These are phyloP conservation scores for Drosophila borborema DNA, from an alignment of 2,888 invertebrate species.

Conservation along the genomic window DNA sequence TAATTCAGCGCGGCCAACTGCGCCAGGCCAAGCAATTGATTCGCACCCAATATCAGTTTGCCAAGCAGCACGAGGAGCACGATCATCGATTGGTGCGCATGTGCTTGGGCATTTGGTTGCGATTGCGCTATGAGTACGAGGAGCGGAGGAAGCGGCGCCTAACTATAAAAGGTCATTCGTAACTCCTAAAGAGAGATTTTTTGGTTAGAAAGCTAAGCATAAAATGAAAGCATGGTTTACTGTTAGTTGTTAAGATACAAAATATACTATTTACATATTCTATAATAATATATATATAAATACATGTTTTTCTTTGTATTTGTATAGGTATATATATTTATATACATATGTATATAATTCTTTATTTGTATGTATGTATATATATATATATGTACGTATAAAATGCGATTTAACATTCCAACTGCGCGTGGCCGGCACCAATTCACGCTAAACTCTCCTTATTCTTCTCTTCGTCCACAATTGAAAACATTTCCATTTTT, in stretches of 20 bases:
- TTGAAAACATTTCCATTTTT: constrained; percentile 33
- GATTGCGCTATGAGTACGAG: constrained; percentile 87
- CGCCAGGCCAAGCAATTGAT: constrained; percentile 88
- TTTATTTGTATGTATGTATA: constrained; percentile 31
- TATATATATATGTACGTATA: constrained; percentile 39
- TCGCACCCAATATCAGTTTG: constrained; percentile 86
- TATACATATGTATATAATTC: constrained; percentile 37
- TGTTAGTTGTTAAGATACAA: constrained; percentile 24
- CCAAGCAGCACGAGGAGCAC: constrained; percentile 76
- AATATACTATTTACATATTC: constrained; percentile 32
- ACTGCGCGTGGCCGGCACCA: constrained; percentile 42
- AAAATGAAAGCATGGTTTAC: constrained; percentile 19
- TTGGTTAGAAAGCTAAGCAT: constrained; percentile 7
- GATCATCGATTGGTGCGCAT: constrained; percentile 91
- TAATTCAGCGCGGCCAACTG: constrained; percentile 92
- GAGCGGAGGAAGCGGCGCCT: constrained; percentile 39
- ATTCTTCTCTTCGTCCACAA: neutral
- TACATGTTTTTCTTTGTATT: constrained; percentile 13
- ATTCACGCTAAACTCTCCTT: constrained; percentile 16
- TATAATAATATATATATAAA: constrained; percentile 7
- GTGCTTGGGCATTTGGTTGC: constrained; percentile 95
- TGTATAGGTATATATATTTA: constrained; percentile 30
- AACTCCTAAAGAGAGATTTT: neutral
- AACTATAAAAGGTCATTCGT: neutral
- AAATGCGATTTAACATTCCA: constrained; percentile 44